Evolutionary conservation across 2,113 vertebrate genomes (phyloP).

Genomic region (Cyanoderma ruficeps): DNA sequence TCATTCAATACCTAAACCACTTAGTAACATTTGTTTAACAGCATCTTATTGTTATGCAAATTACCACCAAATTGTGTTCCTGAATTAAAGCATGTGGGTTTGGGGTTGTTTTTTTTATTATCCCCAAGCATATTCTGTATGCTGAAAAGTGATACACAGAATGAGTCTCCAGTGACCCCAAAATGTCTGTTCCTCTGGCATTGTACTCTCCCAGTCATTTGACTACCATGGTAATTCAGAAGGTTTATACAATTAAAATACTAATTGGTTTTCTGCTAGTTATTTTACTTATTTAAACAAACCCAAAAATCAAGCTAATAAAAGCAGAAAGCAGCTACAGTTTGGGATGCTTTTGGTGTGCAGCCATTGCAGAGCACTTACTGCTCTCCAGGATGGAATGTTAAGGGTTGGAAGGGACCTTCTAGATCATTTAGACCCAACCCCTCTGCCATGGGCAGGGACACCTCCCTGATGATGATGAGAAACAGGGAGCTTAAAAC

Average conservation of each 20-base stretch:
- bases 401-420: not conserved
- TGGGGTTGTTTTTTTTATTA: not conserved
- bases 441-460: not conserved
- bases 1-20: not conserved
- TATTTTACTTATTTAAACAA: not conserved
- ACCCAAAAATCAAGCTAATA: not conserved
- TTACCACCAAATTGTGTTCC: not conserved
- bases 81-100: not conserved
- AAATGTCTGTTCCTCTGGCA: not conserved
- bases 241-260: not conserved
- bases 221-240: not conserved
- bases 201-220: not conserved
- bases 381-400: not conserved
- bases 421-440: not conserved
- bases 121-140: not conserved
- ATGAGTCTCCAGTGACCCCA: not conserved
- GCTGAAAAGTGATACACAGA: not conserved
- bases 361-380: not conserved
- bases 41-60: not conserved
- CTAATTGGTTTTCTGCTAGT: not conserved
- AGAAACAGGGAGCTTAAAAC: not conserved
- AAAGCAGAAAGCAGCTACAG: not conserved
- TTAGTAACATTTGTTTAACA: not conserved
- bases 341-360: not conserved
- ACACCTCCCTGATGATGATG: not conserved